phyloP scores from a whole-genome alignment of 2,797 vertebrate genomes.

The Macroramphosus scolopax region DNA sequence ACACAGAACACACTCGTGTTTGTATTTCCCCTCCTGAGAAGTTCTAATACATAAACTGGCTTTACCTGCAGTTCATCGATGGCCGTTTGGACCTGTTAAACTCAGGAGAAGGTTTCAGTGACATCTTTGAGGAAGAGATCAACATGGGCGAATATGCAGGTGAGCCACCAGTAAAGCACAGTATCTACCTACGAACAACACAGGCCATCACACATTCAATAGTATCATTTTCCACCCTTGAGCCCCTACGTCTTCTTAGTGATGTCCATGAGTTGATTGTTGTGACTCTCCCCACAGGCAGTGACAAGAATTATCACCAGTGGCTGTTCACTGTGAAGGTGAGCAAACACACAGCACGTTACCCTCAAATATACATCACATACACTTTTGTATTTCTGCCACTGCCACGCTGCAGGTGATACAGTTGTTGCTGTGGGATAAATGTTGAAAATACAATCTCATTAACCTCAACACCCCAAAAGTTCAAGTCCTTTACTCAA shows the following conservation, averaged over 20 bases:
- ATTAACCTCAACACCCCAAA: too few species aligned
- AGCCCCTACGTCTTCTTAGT: too few species aligned
- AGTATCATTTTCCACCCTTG: too few species aligned
- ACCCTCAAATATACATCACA: too few species aligned
- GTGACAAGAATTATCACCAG: conserved; percentile 93
- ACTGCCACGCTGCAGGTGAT: too few species aligned
- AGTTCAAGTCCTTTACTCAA: too few species aligned
- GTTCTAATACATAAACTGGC: conserved; percentile 1
- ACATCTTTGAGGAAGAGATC: conserved; percentile 97
- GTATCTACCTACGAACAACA: too few species aligned
- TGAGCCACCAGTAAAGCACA: conserved; percentile 63
- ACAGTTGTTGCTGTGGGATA: too few species aligned
- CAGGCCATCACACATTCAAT: too few species aligned
- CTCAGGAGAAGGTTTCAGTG: conserved; percentile 93
- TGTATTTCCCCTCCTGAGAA: background rate
- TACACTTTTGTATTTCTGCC: too few species aligned
- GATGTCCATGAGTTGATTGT: too few species aligned
- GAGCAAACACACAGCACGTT: conserved; percentile 59
- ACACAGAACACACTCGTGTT: background rate
- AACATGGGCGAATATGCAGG: conserved; percentile 94
- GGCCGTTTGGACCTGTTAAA: conserved; percentile 93
- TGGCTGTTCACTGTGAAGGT: conserved; percentile 98
- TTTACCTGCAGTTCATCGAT: conserved; percentile 88
- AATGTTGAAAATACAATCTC: too few species aligned
- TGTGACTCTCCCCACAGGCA: conserved; percentile 76